Conservation (phyloP, 2,888 invertebrate species). For the Apoda limacodes region DNA sequence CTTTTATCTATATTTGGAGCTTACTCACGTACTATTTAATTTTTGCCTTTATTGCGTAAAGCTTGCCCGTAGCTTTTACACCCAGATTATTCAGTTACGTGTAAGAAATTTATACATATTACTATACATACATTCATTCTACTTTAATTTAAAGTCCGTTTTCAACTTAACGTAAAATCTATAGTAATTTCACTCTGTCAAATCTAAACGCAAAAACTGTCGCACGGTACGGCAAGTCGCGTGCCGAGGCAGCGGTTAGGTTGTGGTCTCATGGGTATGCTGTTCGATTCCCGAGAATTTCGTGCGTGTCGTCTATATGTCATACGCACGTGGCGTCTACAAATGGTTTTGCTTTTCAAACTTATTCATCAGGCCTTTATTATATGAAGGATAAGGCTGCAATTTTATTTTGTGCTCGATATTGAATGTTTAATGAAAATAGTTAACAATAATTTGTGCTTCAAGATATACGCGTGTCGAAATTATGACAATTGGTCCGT, state of each 20-base stretch:
- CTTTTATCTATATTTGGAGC: too few species aligned
- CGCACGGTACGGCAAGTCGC: conserved; percentile 21
- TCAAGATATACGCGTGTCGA: background rate
- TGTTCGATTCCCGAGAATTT: conserved; percentile 21
- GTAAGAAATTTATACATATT: too few species aligned
- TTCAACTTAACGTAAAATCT: too few species aligned
- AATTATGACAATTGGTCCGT: background rate
- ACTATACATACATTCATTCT: too few species aligned
- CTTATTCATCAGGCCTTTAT: background rate
- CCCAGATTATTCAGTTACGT: too few species aligned
- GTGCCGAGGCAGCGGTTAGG: conserved; percentile 20
- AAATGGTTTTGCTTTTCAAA: background rate
- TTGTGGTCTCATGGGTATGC: conserved; percentile 24
- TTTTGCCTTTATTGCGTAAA: too few species aligned
- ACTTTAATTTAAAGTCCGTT: background rate
- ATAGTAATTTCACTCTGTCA: conserved; percentile 1
- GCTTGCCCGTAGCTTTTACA: too few species aligned
- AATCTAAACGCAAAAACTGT: too few species aligned
- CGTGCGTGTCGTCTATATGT: conserved; percentile 17
- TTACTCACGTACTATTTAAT: too few species aligned
- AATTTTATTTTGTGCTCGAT: background rate
- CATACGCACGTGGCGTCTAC: conserved; percentile 18
- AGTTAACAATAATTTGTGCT: background rate
- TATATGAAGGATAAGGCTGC: background rate
- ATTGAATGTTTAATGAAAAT: background rate